A percentile compares a stretch with the other conserved stretches of the same genome.
Evolutionary conservation across 2,797 vertebrate species (phyloP).

Genomic region (Scarus forsteni): DNA sequence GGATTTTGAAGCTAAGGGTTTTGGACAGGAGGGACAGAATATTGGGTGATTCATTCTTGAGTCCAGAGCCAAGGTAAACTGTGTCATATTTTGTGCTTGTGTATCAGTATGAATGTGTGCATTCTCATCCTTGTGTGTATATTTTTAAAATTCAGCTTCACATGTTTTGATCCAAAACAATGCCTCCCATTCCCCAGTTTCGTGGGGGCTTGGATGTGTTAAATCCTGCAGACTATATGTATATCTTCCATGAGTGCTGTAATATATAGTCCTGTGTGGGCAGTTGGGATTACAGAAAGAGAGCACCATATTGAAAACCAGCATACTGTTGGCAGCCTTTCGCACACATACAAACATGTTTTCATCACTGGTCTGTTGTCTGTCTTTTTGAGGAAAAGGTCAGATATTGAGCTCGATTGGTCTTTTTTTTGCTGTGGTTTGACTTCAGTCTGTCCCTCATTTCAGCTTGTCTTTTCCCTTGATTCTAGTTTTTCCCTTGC

Average conservation of each 20-base stretch:
- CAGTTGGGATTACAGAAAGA: slow-evolving; percentile 63
- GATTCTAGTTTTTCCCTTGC: not conserved
- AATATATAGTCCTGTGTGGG: slow-evolving; percentile 59
- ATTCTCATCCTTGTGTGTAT: slow-evolving; percentile 6
- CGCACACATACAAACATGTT: slow-evolving; percentile 34
- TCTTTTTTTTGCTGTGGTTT: slow-evolving; percentile 47
- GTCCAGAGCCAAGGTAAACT: slow-evolving; percentile 68
- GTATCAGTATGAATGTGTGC: slow-evolving; percentile 6
- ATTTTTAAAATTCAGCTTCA: slow-evolving; percentile 32
- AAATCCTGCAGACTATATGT: slow-evolving; percentile 28
- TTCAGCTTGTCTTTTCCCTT: slow-evolving; percentile 20
- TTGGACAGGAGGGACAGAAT: slow-evolving; percentile 70
- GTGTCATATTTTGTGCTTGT: slow-evolving; percentile 55
- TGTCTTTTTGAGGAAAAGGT: slow-evolving; percentile 57
- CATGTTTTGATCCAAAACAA: slow-evolving; percentile 18
- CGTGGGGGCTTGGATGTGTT: slow-evolving; percentile 27
- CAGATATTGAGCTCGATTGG: slow-evolving; percentile 37
- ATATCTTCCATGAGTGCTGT: slow-evolving; percentile 8
- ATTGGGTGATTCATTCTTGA: slow-evolving; percentile 70
- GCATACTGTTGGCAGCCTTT: slow-evolving; percentile 68
- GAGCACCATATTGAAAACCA: slow-evolving; percentile 66
- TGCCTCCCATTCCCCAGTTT: slow-evolving; percentile 20
- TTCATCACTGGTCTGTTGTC: slow-evolving; percentile 43
- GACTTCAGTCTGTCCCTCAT: slow-evolving; percentile 30
- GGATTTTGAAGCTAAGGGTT: slow-evolving; percentile 61